These are phyloP conservation scores for Rotaria socialis DNA, from an alignment of 2,888 invertebrate genomes.

Conservation along the genomic window DNA sequence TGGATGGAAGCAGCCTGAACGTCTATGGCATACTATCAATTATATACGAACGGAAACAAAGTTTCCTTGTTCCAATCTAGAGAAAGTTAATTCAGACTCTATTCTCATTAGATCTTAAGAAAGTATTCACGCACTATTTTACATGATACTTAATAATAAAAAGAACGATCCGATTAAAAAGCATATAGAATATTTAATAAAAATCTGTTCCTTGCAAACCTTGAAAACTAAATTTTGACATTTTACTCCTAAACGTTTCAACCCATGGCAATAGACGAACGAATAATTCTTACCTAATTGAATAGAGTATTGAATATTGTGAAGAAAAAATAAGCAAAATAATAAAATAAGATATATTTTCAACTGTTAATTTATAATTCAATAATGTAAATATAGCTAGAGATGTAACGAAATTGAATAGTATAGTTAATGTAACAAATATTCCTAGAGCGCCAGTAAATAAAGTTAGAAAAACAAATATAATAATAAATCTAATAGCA, in stretches of 20 bases:
- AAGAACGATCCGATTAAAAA: too few relatives aligned
- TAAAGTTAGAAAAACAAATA: not conserved
- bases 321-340: not conserved
- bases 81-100: too few relatives aligned
- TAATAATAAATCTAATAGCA: not conserved
- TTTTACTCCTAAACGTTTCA: not conserved
- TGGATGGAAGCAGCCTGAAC: too few relatives aligned
- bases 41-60: too few relatives aligned
- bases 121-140: too few relatives aligned
- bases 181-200: too few relatives aligned
- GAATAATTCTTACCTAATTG: not conserved
- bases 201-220: too few relatives aligned
- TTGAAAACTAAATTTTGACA: too few relatives aligned
- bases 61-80: too few relatives aligned
- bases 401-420: constrained; percentile 7
- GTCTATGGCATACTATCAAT: too few relatives aligned
- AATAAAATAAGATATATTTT: constrained; percentile 5
- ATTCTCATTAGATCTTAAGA: too few relatives aligned
- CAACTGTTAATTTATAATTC: constrained; percentile 8
- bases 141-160: too few relatives aligned
- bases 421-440: constrained; percentile 31
- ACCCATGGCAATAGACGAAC: not conserved
- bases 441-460: not conserved
- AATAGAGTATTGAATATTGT: constrained; percentile 27
- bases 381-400: not conserved